Conservation (phyloP, 2,113 vertebrate genomes). For the Tragelaphus strepsiceros region DNA sequence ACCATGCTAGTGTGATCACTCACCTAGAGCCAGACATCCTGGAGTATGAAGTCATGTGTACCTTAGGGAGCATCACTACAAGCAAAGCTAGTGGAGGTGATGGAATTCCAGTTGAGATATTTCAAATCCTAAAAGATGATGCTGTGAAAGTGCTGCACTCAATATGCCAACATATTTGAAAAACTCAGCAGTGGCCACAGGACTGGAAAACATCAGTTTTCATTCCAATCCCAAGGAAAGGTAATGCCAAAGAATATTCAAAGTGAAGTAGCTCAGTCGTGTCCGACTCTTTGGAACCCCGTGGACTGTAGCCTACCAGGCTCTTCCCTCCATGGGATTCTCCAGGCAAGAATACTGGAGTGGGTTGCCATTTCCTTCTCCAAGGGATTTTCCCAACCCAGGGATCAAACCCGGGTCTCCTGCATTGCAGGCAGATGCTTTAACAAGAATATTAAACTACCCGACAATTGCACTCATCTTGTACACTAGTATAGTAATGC, state of each 20-base stretch:
- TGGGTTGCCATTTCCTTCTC: too few relatives aligned
- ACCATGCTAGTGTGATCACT: neutral
- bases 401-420: too few relatives aligned
- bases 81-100: neutral
- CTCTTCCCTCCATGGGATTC: too few relatives aligned
- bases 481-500: neutral
- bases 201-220: neutral
- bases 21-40: neutral
- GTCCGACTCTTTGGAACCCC: too few relatives aligned
- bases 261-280: neutral
- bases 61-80: neutral
- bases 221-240: neutral
- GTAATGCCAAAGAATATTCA: neutral
- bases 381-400: too few relatives aligned
- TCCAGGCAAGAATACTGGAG: too few relatives aligned
- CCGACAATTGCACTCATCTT: neutral
- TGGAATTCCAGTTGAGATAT: neutral
- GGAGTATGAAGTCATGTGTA: neutral
- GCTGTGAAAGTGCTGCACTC: neutral
- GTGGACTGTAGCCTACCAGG: too few relatives aligned
- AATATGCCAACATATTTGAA: neutral
- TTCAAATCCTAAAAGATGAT: neutral
- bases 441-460: neutral
- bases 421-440: too few relatives aligned
- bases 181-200: neutral